These are phyloP conservation scores for Plestiodon gilberti DNA, from an alignment of 2,113 vertebrate species.

Conservation along the genomic window DNA sequence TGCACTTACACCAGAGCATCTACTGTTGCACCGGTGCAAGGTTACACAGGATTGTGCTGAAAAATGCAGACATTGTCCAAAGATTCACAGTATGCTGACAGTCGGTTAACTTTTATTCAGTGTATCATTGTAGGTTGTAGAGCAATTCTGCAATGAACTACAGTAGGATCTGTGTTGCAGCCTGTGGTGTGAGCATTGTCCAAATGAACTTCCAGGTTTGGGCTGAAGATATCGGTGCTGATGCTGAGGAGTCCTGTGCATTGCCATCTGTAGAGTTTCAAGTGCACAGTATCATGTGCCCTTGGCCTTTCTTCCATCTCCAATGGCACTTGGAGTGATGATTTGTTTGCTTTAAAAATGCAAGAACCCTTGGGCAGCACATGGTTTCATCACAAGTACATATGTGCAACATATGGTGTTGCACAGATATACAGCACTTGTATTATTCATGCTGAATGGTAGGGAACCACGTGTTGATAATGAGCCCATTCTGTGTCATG, in stretches of 20 bases:
- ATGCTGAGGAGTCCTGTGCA: background rate
- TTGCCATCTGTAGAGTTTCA: background rate
- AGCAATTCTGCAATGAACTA: background rate
- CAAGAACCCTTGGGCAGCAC: constrained; percentile 42
- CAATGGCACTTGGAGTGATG: background rate
- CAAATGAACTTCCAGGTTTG: background rate
- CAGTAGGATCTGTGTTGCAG: background rate
- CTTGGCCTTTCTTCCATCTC: background rate
- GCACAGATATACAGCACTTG: constrained; percentile 43
- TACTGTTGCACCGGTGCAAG: too few relatives aligned
- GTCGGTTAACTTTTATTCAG: background rate
- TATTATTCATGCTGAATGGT: constrained; percentile 69
- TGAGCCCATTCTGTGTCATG: constrained; percentile 74
- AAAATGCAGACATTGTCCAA: background rate
- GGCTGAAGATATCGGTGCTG: background rate
- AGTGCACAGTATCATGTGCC: background rate
- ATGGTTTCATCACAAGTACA: constrained; percentile 59
- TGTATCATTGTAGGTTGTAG: background rate
- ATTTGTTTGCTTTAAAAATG: constrained; percentile 20
- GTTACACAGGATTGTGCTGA: background rate
- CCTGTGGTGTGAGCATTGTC: background rate
- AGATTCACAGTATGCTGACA: background rate
- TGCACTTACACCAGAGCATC: too few relatives aligned
- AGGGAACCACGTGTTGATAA: constrained; percentile 78
- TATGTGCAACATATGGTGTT: constrained; percentile 72